Evolutionary conservation across 2,797 vertebrate species (phyloP), one percentile per base, ranked within the genome.

Genomic region (Catostomus latipinnis): DNA sequence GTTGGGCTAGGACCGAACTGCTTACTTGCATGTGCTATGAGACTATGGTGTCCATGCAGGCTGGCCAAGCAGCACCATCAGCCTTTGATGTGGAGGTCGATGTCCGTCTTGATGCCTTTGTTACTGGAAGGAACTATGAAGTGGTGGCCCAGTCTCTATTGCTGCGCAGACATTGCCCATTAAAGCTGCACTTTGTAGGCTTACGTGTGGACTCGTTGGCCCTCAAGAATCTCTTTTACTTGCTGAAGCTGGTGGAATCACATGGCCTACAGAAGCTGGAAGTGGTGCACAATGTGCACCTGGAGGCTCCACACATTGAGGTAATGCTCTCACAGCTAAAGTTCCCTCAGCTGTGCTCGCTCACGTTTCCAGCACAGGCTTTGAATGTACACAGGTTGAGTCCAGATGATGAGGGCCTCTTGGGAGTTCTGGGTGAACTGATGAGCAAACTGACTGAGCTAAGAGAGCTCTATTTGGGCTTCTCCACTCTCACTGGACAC

Each of bases 251-350:
- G n/a, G 92, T 91, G 0, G 89, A 95, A 10, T 93, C 97, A 0
- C 87, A 90, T 34, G 73, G 61, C 1, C 84, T 99, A 63, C 88
- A 86, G 57, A 95, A 93, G 87, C 89, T 99, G 71, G 96, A 98
- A 88, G 86, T 99, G 16, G 96, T 99, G 69, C 98, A 99, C 90
- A 99, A 97, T 0, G 93, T 99, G 52, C 95, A 92, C 5, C 85
- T 99, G 88, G 95, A 98, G 81, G 95, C 96, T 12, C 75, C 93
- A 6, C 96, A 97, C 76, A 89, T 99, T 86, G 94, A 95, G 86
- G 92, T 96, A 78, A 91, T 99, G 80, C 89, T 99, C 61, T 93
- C 91, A 54, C 92, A 89, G 16, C 86, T 96, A 71, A 87, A 88
- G 57, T 95, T 99, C 71, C 93, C 95, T 18, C 89, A 85, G 0